Conservation (phyloP, 2,113 vertebrate genomes). For the Phalacrocorax aristotelis region DNA sequence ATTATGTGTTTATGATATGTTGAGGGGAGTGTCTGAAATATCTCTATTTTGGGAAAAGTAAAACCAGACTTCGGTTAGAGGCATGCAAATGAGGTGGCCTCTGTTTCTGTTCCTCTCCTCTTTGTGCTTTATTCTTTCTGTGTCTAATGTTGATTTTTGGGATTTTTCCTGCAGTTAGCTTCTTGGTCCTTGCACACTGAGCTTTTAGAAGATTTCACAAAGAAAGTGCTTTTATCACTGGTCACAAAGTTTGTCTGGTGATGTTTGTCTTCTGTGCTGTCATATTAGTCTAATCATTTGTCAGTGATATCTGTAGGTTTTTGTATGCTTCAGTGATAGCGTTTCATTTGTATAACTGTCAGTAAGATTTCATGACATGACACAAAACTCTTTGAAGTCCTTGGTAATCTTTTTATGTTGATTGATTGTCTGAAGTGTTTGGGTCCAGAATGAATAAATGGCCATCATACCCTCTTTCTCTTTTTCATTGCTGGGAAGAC, state of each 20-base stretch:
- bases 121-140: not conserved
- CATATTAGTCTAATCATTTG: not conserved
- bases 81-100: not conserved
- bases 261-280: not conserved
- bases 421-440: not conserved
- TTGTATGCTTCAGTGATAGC: not conserved
- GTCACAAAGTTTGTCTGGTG: not conserved
- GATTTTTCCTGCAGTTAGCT: not conserved
- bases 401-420: not conserved
- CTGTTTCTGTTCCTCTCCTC: not conserved
- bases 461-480: not conserved
- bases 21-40: not conserved
- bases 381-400: not conserved
- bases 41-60: not conserved
- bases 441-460: not conserved
- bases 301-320: not conserved
- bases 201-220: not conserved
- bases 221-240: not conserved
- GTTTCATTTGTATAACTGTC: not conserved
- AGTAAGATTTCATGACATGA: not conserved
- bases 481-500: not conserved
- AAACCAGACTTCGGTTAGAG: conserved; percentile 11
- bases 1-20: not conserved
- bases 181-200: not conserved
- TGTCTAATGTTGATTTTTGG: not conserved